phyloP scores from a whole-genome alignment of 2,113 vertebrate genomes.

The Cyphomyrus plagiostoma region DNA sequence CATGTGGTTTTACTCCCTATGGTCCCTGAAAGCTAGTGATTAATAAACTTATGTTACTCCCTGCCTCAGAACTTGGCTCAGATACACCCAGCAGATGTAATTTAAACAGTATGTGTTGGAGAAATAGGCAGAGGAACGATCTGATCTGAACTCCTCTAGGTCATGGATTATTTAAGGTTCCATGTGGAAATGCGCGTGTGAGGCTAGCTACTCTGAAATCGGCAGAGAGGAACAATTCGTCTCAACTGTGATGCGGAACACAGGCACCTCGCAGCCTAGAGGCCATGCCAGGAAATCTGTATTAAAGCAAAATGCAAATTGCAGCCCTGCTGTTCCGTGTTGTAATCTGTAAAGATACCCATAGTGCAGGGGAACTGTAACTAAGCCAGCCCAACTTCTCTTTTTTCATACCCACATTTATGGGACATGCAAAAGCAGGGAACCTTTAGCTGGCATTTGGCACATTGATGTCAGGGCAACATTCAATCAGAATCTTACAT shows the following conservation, averaged over 20 bases:
- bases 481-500: neutral
- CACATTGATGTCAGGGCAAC: neutral
- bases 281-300: neutral
- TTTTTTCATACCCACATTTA: neutral
- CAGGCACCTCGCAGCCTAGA: neutral
- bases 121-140: neutral
- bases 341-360: neutral
- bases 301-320: neutral
- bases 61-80: neutral
- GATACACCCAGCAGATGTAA: neutral
- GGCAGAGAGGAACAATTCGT: neutral
- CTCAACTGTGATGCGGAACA: neutral
- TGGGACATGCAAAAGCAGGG: neutral
- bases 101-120: neutral
- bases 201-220: neutral
- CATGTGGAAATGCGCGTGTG: neutral
- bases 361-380: neutral
- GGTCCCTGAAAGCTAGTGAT: neutral
- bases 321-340: neutral
- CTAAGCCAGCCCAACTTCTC: neutral
- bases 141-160: neutral
- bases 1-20: neutral
- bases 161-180: neutral
- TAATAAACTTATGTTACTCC: neutral
- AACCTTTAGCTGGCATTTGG: neutral